phyloP scores from a whole-genome alignment of 2,797 vertebrate species.

The Aplochiton taeniatus region DNA sequence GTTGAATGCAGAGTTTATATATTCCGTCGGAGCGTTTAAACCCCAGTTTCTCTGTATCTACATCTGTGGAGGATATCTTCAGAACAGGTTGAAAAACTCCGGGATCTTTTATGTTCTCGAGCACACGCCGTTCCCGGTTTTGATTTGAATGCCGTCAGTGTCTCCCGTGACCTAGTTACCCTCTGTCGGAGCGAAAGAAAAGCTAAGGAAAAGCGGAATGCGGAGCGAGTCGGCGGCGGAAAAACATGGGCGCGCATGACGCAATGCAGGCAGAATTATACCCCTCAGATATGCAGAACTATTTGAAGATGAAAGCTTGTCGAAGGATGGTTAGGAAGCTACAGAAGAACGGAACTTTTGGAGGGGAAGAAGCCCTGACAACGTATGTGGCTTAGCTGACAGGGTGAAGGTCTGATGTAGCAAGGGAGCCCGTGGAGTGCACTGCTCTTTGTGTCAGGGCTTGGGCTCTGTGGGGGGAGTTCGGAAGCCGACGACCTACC shows the following conservation, averaged over 20 bases:
- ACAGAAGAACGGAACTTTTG: conserved; percentile 35
- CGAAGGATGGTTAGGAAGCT: conserved; percentile 49
- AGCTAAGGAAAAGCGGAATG: conserved; percentile 9
- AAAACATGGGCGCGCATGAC: conserved; percentile 61
- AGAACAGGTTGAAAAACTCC: conserved; percentile 24
- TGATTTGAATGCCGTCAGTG: conserved; percentile 54
- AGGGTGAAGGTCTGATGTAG: conserved; percentile 14
- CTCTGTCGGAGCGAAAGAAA: conserved; percentile 45
- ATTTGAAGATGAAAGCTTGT: conserved; percentile 70
- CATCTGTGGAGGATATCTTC: neutral
- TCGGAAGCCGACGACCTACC: conserved; percentile 29
- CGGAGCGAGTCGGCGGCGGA: conserved; percentile 11
- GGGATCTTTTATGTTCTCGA: conserved; percentile 26
- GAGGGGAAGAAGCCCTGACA: conserved; percentile 26
- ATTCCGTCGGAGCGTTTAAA: conserved; percentile 20
- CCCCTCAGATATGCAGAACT: conserved; percentile 66
- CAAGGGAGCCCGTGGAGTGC: conserved; percentile 27
- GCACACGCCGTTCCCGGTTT: conserved; percentile 25
- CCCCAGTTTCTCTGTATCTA: neutral
- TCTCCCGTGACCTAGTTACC: conserved; percentile 69
- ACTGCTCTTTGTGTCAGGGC: conserved; percentile 43
- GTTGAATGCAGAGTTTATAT: conserved; percentile 19
- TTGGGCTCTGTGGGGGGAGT: conserved; percentile 19
- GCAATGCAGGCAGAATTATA: conserved; percentile 69
- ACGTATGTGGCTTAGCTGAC: conserved; percentile 35